phyloP scores from a whole-genome alignment of 1,140 invertebrate species.

The Drosophila tsacasi region DNA sequence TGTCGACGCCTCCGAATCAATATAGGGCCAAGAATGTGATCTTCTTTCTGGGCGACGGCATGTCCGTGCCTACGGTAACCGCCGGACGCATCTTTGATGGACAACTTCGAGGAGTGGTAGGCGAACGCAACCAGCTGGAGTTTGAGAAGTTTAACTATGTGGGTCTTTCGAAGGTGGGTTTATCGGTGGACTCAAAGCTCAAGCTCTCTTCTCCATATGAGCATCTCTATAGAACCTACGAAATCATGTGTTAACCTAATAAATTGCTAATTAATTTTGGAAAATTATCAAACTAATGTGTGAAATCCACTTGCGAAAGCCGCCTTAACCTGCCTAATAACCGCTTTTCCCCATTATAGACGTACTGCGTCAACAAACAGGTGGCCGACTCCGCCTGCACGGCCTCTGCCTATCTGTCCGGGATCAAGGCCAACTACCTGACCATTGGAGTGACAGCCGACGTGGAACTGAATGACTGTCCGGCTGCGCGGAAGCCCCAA shows the following conservation, averaged over 20 bases:
- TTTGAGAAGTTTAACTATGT: conserved; percentile 92
- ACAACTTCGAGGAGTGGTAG: conserved; percentile 87
- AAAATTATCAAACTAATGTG: not conserved
- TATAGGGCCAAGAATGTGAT: conserved; percentile 90
- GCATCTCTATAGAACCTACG: not conserved
- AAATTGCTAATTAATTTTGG: conserved; percentile 8
- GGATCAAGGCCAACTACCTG: conserved; percentile 90
- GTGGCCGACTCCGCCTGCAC: conserved; percentile 92
- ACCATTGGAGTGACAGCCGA: conserved; percentile 88
- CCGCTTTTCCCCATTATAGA: conserved; percentile 38
- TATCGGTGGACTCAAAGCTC: not conserved
- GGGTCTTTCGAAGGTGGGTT: conserved; percentile 90
- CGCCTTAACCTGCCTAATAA: not conserved
- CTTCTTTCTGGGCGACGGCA: conserved; percentile 92
- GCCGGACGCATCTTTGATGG: conserved; percentile 90
- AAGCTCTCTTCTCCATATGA: not conserved
- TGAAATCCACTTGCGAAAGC: not conserved
- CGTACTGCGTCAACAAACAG: conserved; percentile 91
- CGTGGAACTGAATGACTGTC: conserved; percentile 89
- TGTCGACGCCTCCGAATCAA: conserved; percentile 65
- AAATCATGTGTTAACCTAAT: conserved; percentile 5
- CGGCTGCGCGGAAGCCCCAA: conserved; percentile 86
- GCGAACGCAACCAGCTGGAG: conserved; percentile 89
- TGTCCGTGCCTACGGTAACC: conserved; percentile 90
- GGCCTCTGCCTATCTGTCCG: conserved; percentile 89